Conservation (phyloP, 2,113 vertebrate species). For the Glaucidium brasilianum region DNA sequence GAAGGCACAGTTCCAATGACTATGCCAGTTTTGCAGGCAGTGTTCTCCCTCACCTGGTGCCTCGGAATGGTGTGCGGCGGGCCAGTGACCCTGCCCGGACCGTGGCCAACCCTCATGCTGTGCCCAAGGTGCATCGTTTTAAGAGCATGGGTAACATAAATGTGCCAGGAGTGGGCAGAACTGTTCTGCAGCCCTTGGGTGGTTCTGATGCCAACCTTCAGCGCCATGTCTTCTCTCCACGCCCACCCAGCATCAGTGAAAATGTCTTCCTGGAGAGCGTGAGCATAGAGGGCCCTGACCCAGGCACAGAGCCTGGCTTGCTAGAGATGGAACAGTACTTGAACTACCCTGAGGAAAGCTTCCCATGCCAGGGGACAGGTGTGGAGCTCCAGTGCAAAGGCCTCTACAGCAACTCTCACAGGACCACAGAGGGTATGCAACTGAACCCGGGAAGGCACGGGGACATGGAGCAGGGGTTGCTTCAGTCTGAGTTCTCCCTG, state of each 20-base stretch:
- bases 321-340: constrained; percentile 79
- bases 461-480: constrained; percentile 69
- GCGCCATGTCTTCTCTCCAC: constrained; percentile 85
- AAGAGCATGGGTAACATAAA: constrained; percentile 85
- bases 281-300: constrained; percentile 56
- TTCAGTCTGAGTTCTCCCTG: constrained; percentile 78
- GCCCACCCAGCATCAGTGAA: constrained; percentile 90
- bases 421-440: constrained; percentile 18
- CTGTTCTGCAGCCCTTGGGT: constrained; percentile 66
- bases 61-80: constrained; percentile 75
- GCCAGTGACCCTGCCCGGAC: constrained; percentile 89
- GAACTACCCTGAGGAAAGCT: constrained; percentile 69
- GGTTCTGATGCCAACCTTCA: constrained; percentile 78
- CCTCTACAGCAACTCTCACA: constrained; percentile 60
- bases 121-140: constrained; percentile 84
- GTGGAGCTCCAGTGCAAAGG: constrained; percentile 62
- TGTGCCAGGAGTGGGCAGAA: constrained; percentile 66
- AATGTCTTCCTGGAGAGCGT: constrained; percentile 83
- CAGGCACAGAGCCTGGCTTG: constrained; percentile 61
- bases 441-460: constrained; percentile 46
- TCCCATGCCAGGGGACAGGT: constrained; percentile 40
- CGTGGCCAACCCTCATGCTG: constrained; percentile 67
- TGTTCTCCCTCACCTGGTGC: constrained; percentile 74
- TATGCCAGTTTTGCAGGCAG: constrained; percentile 76
- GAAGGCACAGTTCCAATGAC: constrained; percentile 80